A percentile compares a stretch with the other conserved stretches of the same genome.
Evolutionary conservation across 1,140 invertebrate species (phyloP).

Genomic region (Neodiprion fabricii): DNA sequence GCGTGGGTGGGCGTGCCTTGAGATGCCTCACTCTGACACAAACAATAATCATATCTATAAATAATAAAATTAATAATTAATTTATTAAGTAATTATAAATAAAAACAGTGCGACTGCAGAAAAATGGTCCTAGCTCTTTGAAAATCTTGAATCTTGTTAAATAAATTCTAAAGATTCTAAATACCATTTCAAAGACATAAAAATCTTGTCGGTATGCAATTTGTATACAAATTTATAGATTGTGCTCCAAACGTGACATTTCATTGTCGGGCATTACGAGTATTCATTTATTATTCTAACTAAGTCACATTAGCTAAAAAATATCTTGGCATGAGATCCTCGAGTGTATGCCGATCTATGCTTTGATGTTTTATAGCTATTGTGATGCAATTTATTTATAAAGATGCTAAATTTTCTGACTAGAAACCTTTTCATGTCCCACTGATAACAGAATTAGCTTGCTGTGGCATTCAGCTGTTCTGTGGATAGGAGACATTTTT

Average conservation of each 20-base stretch:
- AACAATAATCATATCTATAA: conserved; percentile 53
- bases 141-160: conserved; percentile 6
- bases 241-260: neutral
- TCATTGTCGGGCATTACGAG: neutral
- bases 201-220: neutral
- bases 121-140: conserved; percentile 7
- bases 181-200: neutral
- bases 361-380: neutral
- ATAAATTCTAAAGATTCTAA: neutral
- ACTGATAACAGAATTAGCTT: conserved; percentile 11
- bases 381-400: neutral
- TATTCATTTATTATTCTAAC: neutral
- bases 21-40: conserved; percentile 51
- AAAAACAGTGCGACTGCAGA: neutral
- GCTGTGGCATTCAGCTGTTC: conserved; percentile 7
- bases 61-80: conserved; percentile 24
- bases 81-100: neutral
- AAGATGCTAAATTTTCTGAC: conserved; percentile 6
- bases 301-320: neutral
- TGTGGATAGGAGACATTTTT: neutral
- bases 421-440: conserved; percentile 8
- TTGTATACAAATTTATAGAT: conserved; percentile 6
- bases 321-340: neutral
- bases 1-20: conserved; percentile 48
- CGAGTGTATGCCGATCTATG: too few relatives aligned